Percentiles rank a stretch among this genome's conserved stretches.
These are phyloP conservation scores for Solenodon paradoxus DNA, from an alignment of 2,113 vertebrate species.

Conservation along the genomic window DNA sequence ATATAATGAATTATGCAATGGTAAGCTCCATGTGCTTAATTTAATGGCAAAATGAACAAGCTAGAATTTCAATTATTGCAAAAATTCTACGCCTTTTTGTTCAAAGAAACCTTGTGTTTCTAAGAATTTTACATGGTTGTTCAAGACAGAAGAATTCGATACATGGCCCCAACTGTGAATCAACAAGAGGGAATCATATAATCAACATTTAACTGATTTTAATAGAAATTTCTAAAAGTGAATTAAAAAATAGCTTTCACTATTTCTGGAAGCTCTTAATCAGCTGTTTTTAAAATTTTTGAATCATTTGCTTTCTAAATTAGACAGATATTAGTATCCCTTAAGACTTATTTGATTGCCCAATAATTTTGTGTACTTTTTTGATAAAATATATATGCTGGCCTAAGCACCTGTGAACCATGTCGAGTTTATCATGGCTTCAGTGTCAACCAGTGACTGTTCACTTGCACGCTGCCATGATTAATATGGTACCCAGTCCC, in stretches of 20 bases:
- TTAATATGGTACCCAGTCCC: neutral
- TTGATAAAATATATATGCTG: neutral
- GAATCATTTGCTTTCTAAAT: neutral
- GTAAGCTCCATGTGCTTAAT: neutral
- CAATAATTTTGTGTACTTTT: neutral
- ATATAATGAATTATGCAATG: neutral
- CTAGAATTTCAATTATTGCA: slow-evolving; percentile 8
- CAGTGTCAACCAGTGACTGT: neutral
- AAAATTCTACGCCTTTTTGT: neutral
- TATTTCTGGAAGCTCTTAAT: neutral
- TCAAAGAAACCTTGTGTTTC: slow-evolving; percentile 3
- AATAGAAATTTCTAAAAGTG: neutral
- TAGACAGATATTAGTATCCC: neutral
- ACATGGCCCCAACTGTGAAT: neutral
- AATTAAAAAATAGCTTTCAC: slow-evolving; percentile 31
- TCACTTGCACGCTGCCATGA: neutral
- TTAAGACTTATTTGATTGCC: neutral
- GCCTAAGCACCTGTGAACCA: neutral
- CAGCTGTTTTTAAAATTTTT: neutral
- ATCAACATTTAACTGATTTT: neutral
- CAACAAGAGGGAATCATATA: neutral
- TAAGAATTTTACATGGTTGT: slow-evolving; percentile 2
- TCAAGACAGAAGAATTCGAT: neutral
- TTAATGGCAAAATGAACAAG: neutral
- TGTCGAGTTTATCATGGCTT: neutral